Evolutionary conservation across 2,113 vertebrate species (phyloP).

Genomic region (Notarius lentiginosus): DNA sequence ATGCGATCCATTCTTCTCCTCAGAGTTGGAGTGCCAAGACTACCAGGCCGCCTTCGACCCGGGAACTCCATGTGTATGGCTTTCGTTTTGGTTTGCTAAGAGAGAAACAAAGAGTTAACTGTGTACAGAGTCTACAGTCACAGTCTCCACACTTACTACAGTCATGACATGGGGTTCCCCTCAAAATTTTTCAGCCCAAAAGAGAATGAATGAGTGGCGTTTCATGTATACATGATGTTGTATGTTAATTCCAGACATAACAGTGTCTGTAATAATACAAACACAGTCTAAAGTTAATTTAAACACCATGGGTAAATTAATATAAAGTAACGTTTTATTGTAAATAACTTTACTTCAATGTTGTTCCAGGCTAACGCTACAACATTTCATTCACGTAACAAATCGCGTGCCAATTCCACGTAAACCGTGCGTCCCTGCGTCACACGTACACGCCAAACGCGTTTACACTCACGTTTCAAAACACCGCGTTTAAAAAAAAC

Average conservation of each 20-base stretch:
- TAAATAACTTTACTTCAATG: conserved; percentile 15
- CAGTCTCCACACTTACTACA: background rate
- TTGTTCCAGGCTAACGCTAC: conserved; percentile 40
- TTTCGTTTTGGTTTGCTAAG: conserved; percentile 7
- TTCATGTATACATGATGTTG: background rate
- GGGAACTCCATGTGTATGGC: conserved; percentile 52
- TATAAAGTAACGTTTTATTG: background rate
- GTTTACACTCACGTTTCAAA: background rate
- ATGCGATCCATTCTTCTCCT: conserved; percentile 59
- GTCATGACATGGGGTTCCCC: background rate
- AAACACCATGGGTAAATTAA: background rate
- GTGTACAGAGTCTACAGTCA: background rate
- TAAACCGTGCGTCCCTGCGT: background rate
- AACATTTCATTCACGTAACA: conserved; percentile 15
- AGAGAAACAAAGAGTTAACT: conserved; percentile 26
- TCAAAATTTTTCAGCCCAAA: background rate
- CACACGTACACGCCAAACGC: background rate
- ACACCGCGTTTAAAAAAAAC: background rate
- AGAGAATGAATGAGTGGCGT: background rate
- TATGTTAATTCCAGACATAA: background rate
- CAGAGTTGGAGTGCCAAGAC: conserved; percentile 40
- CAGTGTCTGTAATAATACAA: background rate
- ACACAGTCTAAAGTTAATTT: background rate
- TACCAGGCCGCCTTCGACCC: conserved; percentile 48
- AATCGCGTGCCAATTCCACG: background rate